Conservation (phyloP, 1,140 invertebrate species). For the Drosophila nasuta region DNA sequence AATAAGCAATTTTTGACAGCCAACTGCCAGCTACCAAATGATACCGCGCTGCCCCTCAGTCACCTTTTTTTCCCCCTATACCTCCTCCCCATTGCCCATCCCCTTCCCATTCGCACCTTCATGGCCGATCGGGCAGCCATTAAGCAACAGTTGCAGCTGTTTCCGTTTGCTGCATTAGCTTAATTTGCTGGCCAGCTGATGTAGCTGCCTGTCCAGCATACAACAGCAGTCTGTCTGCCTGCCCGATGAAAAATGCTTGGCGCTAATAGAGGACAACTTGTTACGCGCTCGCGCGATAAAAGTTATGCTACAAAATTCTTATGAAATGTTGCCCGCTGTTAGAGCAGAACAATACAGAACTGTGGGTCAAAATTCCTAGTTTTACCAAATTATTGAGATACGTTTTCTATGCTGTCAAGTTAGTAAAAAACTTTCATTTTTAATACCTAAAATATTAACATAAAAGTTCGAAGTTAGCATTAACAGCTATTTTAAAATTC, state of each 20-base stretch:
- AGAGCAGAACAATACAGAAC: neutral
- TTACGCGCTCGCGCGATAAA: conserved; percentile 52
- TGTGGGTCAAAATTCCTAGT: too few relatives aligned
- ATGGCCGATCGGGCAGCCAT: conserved; percentile 19
- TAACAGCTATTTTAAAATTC: too few relatives aligned
- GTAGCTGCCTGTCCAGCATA: conserved; percentile 4
- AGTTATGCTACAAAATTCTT: conserved; percentile 76
- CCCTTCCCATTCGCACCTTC: neutral
- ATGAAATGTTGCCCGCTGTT: conserved; percentile 52
- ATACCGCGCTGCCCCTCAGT: conserved; percentile 1
- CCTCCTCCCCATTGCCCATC: neutral
- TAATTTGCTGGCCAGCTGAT: conserved; percentile 73
- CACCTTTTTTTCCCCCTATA: neutral
- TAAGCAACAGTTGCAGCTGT: conserved; percentile 69
- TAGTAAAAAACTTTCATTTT: too few relatives aligned
- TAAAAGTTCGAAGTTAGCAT: too few relatives aligned
- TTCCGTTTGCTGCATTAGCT: conserved; percentile 54
- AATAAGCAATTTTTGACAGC: conserved; percentile 51
- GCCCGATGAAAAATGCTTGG: conserved; percentile 59
- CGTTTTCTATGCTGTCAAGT: too few relatives aligned
- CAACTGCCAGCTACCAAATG: conserved; percentile 25
- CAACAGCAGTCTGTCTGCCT: neutral
- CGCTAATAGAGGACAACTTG: conserved; percentile 71
- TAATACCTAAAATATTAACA: too few relatives aligned
- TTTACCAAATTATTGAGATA: too few relatives aligned